Conservation (phyloP, 2,888 invertebrate species). For the Cosmia pyralina region DNA sequence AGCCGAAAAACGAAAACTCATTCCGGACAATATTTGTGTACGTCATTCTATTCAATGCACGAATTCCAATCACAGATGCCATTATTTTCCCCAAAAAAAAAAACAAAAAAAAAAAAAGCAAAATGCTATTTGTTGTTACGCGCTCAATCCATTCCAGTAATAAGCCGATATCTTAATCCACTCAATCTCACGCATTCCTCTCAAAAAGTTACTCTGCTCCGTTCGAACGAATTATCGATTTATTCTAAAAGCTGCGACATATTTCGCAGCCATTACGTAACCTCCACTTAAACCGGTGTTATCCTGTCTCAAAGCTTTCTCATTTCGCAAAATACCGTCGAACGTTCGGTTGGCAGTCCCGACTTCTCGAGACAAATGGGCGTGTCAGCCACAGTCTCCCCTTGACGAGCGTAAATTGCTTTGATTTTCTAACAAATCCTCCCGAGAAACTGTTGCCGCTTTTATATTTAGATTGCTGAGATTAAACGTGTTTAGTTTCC, state of each 20-base stretch:
- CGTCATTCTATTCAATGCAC: conserved; percentile 11
- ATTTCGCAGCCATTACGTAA: conserved; percentile 68
- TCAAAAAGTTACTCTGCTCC: conserved; percentile 54
- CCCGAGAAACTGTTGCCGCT: conserved; percentile 69
- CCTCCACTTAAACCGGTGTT: conserved; percentile 69
- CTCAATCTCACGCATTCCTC: conserved; percentile 56
- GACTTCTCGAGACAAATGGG: conserved; percentile 79
- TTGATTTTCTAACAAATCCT: conserved; percentile 79
- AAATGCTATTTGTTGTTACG: conserved; percentile 48
- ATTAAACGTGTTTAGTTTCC: conserved; percentile 61
- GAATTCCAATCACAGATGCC: background rate
- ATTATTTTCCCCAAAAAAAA: background rate
- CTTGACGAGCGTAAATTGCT: conserved; percentile 81
- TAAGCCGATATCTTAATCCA: conserved; percentile 57
- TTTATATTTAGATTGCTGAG: conserved; percentile 67
- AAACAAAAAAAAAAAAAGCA: conserved; percentile 28
- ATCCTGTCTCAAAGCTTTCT: conserved; percentile 69
- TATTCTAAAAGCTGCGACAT: conserved; percentile 66
- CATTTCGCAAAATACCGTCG: conserved; percentile 70
- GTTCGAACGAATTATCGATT: conserved; percentile 62
- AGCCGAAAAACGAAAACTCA: background rate
- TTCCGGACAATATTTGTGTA: background rate
- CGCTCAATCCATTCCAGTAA: conserved; percentile 53
- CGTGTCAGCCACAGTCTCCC: conserved; percentile 77
- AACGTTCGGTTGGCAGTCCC: conserved; percentile 65